Evolutionary conservation across 1,140 invertebrate genomes (phyloP), one percentile per base, ranked within the genome.

Genomic region (Drosophila azteca): DNA sequence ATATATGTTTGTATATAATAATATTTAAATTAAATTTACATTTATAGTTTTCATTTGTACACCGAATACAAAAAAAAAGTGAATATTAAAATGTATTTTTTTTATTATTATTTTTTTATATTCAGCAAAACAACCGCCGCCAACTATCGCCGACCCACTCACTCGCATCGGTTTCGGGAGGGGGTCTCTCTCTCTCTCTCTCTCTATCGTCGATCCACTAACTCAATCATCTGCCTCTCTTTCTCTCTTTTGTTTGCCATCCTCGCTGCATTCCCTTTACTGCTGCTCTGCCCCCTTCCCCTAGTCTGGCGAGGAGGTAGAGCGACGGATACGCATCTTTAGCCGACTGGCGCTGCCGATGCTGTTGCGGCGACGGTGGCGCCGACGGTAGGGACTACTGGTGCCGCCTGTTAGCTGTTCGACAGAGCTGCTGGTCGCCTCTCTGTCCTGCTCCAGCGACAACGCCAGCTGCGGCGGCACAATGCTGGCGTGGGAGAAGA

Each of bases 281-380:
- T 50, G 31, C 59, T 35, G 39, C 26, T 20, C 48, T 52, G 35
- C 57, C 35, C n/a, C 22, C 8, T 15, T 39, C 5, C 3, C 17
- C 29, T 88, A 87, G 22, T 79, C 82, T 24, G 82, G 82, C 17
- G 82, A 88, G 22, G 82, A 87, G 44, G 70, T 88, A 31, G 66
- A 78, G 13, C 82, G 83, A 29, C 78, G 65, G 22, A 87, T 52
- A 26, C 82, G 83, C 82, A 88, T 60, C 66, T 82, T 87, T 9
- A 88, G 41, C 9, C 83, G 82, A 50, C 66, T 88, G 48, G 71
- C 75, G 49, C 82, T 77, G 17, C 74, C 64, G 45, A 76, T 77
- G 44, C 72, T 84, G 55, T 69, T 81, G 74, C 82, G 80, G 41
- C 82, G 83, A 24, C 77, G 76, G 35, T 59, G 43, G 55, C 72